Percentiles rank a stretch among this genome's conserved stretches.
Conservation (phyloP, 2,113 vertebrate species). For the Neolamprologus brichardi region DNA sequence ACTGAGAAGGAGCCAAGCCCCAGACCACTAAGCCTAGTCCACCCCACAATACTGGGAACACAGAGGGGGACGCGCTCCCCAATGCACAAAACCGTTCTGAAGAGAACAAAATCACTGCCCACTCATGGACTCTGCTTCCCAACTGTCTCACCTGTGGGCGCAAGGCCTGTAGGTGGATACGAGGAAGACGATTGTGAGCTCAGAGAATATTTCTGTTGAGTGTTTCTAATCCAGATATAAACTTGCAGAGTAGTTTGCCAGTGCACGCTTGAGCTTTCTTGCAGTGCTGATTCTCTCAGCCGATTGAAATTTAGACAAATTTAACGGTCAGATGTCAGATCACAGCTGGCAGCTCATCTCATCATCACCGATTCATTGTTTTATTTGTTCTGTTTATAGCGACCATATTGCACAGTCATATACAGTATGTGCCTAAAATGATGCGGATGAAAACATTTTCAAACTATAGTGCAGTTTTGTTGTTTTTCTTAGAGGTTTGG, state of each 20-base stretch:
- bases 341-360: not conserved
- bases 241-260: not conserved
- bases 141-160: conserved; percentile 10
- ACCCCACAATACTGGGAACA: conserved; percentile 31
- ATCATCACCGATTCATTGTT: not conserved
- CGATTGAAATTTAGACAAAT: not conserved
- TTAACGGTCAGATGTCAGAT: not conserved
- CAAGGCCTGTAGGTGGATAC: not conserved
- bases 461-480: conserved; percentile 11
- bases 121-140: conserved; percentile 37
- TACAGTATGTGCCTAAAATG: conserved; percentile 59
- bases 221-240: not conserved
- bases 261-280: not conserved
- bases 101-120: conserved; percentile 48
- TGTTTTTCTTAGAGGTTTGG: not conserved
- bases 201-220: conserved; percentile 52
- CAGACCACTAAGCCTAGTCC: conserved; percentile 46
- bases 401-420: conserved; percentile 38
- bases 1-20: conserved; percentile 37
- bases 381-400: conserved; percentile 15
- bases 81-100: conserved; percentile 34
- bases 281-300: conserved; percentile 17
- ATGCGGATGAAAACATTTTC: conserved; percentile 41
- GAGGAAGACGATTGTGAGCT: conserved; percentile 12
- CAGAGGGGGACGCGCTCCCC: conserved; percentile 27